These are phyloP conservation scores for Aproaerema taeniolella DNA, from an alignment of 2,888 invertebrate species.

Conservation along the genomic window DNA sequence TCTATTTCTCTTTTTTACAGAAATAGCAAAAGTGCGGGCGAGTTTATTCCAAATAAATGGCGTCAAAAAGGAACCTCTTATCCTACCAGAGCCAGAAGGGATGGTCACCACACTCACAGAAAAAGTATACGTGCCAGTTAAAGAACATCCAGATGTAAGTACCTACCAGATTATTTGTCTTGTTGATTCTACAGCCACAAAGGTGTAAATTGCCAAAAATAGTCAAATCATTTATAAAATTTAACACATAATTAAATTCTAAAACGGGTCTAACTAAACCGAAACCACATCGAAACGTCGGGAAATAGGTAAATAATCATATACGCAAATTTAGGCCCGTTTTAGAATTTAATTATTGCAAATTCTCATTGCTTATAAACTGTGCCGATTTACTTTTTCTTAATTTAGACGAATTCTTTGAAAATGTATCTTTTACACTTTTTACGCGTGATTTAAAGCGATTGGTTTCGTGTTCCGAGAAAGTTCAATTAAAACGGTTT, in stretches of 20 bases:
- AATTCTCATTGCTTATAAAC: too few relatives aligned
- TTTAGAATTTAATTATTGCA: too few relatives aligned
- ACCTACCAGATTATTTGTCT: too few relatives aligned
- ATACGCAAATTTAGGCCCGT: too few relatives aligned
- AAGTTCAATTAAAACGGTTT: constrained; percentile 26
- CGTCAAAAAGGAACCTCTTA: constrained; percentile 94
- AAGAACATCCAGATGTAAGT: constrained; percentile 99
- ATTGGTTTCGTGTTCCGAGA: constrained; percentile 18
- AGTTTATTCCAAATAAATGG: constrained; percentile 99
- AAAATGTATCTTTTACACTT: neutral
- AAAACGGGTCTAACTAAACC: too few relatives aligned
- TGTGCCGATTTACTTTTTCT: neutral
- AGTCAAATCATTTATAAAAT: too few relatives aligned
- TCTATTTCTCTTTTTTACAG: constrained; percentile 80
- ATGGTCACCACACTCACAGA: constrained; percentile 95
- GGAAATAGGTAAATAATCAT: too few relatives aligned
- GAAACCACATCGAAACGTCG: too few relatives aligned
- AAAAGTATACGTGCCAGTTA: constrained; percentile 99
- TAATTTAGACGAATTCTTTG: neutral
- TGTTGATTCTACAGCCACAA: too few relatives aligned
- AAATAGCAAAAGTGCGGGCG: constrained; percentile 98
- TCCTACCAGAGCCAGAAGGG: constrained; percentile 94
- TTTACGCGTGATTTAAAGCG: constrained; percentile 14
- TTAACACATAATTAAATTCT: too few relatives aligned
- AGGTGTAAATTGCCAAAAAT: too few relatives aligned